Percentiles rank a stretch among this genome's conserved stretches.
Conservation (phyloP, 1,140 invertebrate species). For the Drosophila oshimai region DNA sequence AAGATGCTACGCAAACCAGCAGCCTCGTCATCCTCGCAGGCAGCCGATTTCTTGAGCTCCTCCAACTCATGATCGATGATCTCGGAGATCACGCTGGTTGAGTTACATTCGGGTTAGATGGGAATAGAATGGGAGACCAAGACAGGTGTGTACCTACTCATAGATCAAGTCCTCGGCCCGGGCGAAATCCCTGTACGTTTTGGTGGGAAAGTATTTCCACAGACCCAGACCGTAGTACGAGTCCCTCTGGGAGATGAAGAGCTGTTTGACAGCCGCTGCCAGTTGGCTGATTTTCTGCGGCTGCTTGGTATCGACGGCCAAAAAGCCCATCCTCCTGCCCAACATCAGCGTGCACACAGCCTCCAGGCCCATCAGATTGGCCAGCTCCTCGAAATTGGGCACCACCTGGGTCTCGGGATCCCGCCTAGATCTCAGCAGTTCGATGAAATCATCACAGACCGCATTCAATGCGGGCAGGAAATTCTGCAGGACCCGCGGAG, state of each 20-base stretch:
- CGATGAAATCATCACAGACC: conserved; percentile 91
- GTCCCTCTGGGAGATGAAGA: conserved; percentile 90
- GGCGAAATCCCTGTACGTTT: conserved; percentile 88
- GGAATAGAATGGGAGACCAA: background rate
- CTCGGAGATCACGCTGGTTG: conserved; percentile 88
- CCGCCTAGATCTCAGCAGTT: conserved; percentile 85
- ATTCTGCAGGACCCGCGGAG: conserved; percentile 88
- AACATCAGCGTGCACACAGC: conserved; percentile 90
- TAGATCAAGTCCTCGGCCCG: conserved; percentile 91
- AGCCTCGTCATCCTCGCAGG: conserved; percentile 84
- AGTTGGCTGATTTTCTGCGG: conserved; percentile 84
- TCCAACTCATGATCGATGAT: conserved; percentile 86
- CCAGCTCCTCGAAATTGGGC: conserved; percentile 87
- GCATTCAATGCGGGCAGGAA: conserved; percentile 90
- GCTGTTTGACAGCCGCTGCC: conserved; percentile 88
- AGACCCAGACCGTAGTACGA: conserved; percentile 91
- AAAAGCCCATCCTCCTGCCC: conserved; percentile 90
- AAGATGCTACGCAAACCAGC: conserved; percentile 86
- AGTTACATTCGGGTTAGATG: conserved; percentile 7
- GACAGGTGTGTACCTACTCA: conserved; percentile 83
- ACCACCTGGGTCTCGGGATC: conserved; percentile 83
- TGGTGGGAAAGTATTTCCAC: conserved; percentile 91
- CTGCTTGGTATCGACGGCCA: conserved; percentile 85
- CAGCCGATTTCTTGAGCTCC: conserved; percentile 66
- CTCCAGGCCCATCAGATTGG: conserved; percentile 91